These are phyloP conservation scores for Calameuta pallipes DNA, from an alignment of 2,888 invertebrate genomes.

Conservation along the genomic window DNA sequence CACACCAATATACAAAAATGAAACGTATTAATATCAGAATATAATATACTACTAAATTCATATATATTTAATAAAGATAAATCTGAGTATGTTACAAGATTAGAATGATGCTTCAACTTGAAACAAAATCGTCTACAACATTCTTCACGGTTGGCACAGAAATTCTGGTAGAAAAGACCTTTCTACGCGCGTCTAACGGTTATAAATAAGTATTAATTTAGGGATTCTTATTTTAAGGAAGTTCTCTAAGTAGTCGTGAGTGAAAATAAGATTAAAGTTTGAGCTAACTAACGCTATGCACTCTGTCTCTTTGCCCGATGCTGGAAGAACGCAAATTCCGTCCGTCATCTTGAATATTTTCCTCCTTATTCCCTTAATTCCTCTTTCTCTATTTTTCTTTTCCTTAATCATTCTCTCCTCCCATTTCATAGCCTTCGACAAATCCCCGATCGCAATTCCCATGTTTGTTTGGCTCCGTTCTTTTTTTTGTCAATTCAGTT, in stretches of 20 bases:
- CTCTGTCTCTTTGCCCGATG: slow-evolving; percentile 14
- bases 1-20: slow-evolving; percentile 67
- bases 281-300: slow-evolving; percentile 42
- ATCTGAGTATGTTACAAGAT: slow-evolving; percentile 66
- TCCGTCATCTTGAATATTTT: background rate
- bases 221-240: slow-evolving; percentile 57
- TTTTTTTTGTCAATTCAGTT: background rate
- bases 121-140: slow-evolving; percentile 62
- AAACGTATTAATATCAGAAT: slow-evolving; percentile 66
- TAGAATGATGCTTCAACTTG: slow-evolving; percentile 62
- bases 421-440: background rate
- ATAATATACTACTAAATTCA: slow-evolving; percentile 66
- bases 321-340: background rate
- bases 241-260: slow-evolving; percentile 59
- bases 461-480: background rate
- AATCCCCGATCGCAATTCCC: background rate
- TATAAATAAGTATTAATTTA: slow-evolving; percentile 65
- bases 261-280: slow-evolving; percentile 57
- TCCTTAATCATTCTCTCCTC: slow-evolving; percentile 6
- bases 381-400: slow-evolving; percentile 2
- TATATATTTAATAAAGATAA: slow-evolving; percentile 66
- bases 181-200: slow-evolving; percentile 52
- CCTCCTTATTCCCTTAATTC: background rate
- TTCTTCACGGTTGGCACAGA: slow-evolving; percentile 66
- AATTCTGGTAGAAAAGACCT: slow-evolving; percentile 62